A percentile compares a stretch with the other conserved stretches of the same genome.
phyloP scores from a whole-genome alignment of 2,113 vertebrate species.

The Dissostichus mawsoni region DNA sequence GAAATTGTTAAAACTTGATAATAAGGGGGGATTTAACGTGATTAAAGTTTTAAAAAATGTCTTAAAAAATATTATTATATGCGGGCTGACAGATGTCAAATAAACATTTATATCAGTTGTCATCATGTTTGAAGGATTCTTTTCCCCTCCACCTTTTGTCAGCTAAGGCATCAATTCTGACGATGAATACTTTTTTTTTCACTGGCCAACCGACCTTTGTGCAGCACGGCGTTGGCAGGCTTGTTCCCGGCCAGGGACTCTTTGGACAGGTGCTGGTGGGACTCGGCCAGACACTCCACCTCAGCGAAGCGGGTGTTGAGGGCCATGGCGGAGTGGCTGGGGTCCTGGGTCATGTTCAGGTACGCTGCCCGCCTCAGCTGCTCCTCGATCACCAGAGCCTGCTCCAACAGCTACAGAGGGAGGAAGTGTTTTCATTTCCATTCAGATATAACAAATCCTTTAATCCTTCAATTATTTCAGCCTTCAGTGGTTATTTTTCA shows the following conservation, averaged over 20 bases:
- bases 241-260: constrained; percentile 98
- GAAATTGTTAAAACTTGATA: no score
- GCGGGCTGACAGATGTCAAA: background rate
- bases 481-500: background rate
- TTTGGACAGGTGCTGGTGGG: constrained; percentile 98
- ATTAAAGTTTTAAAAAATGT: background rate
- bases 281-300: constrained; percentile 98
- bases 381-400: constrained; percentile 98
- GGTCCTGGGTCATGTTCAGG: constrained; percentile 98
- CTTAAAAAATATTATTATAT: no score
- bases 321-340: constrained; percentile 95
- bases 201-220: constrained; percentile 88
- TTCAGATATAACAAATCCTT: constrained; percentile 26
- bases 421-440: constrained; percentile 12
- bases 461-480: constrained; percentile 28
- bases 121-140: background rate
- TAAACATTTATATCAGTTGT: background rate
- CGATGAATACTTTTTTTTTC: background rate
- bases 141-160: background rate
- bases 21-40: background rate
- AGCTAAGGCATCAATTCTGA: background rate
- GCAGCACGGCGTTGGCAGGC: constrained; percentile 95
- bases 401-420: constrained; percentile 90
- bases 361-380: constrained; percentile 95
- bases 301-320: constrained; percentile 95